These are phyloP conservation scores for Mirounga angustirostris DNA, from an alignment of 2,113 vertebrate species.

Conservation along the genomic window DNA sequence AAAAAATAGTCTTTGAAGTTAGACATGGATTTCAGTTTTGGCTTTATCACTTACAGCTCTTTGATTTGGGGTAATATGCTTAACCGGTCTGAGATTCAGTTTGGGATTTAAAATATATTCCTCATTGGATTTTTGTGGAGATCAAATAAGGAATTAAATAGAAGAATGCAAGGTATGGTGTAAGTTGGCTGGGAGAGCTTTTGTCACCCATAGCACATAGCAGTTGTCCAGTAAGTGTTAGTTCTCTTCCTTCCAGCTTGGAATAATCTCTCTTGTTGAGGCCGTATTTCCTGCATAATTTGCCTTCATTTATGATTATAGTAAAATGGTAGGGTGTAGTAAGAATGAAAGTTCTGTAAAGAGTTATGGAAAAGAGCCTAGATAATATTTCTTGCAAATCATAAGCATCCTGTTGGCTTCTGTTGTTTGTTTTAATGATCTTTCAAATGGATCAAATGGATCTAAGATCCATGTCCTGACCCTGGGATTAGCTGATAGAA, in stretches of 20 bases:
- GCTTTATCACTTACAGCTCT: neutral
- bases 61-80: neutral
- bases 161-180: neutral
- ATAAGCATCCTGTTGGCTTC: neutral
- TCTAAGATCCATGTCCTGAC: constrained; percentile 1
- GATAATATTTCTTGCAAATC: neutral
- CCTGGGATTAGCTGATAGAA: neutral
- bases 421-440: constrained; percentile 40
- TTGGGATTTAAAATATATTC: constrained; percentile 59
- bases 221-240: neutral
- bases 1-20: neutral
- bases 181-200: too few relatives aligned
- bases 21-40: neutral
- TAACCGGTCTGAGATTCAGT: constrained; percentile 35
- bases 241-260: neutral
- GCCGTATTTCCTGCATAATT: neutral
- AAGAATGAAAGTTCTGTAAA: neutral
- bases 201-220: neutral
- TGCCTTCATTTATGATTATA: constrained; percentile 52
- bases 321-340: neutral
- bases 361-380: neutral
- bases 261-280: neutral
- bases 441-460: neutral
- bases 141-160: neutral
- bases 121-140: constrained; percentile 44